Conservation (phyloP, 2,797 vertebrate genomes). For the Alfaro cultratus region DNA sequence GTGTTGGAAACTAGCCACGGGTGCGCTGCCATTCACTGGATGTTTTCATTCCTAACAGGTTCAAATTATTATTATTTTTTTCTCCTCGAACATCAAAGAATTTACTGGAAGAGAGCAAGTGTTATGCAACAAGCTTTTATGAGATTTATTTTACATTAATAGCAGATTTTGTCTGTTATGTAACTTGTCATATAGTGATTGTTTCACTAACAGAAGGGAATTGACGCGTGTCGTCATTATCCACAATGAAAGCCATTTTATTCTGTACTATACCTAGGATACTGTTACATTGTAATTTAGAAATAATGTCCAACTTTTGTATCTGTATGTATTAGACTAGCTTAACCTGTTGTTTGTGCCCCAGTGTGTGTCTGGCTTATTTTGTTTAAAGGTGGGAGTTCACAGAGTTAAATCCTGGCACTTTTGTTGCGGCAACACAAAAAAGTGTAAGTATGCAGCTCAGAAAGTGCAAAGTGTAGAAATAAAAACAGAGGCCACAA, state of each 20-base stretch:
- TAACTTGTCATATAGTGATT: slow-evolving; percentile 69
- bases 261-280: slow-evolving; percentile 48
- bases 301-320: slow-evolving; percentile 36
- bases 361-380: slow-evolving; percentile 34
- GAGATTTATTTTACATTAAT: slow-evolving; percentile 73
- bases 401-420: slow-evolving; percentile 10
- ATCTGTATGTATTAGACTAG: slow-evolving; percentile 30
- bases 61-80: slow-evolving; percentile 61
- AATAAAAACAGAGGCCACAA: slow-evolving; percentile 3
- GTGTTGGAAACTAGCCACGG: slow-evolving; percentile 71
- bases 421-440: slow-evolving; percentile 28
- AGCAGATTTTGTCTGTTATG: slow-evolving; percentile 73
- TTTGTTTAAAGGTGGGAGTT: slow-evolving; percentile 20
- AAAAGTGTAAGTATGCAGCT: slow-evolving; percentile 13
- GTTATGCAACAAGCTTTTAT: slow-evolving; percentile 69
- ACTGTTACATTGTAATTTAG: slow-evolving; percentile 51
- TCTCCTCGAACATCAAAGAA: slow-evolving; percentile 69
- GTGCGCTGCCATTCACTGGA: slow-evolving; percentile 71
- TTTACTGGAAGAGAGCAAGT: slow-evolving; percentile 73
- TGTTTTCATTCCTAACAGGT: slow-evolving; percentile 67
- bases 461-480: background rate
- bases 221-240: slow-evolving; percentile 43
- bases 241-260: slow-evolving; percentile 35
- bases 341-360: slow-evolving; percentile 45
- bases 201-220: slow-evolving; percentile 63